A percentile compares a stretch with the other conserved stretches of the same genome.
phyloP scores from a whole-genome alignment of 2,113 vertebrate species.

The Terrapene triunguis region DNA sequence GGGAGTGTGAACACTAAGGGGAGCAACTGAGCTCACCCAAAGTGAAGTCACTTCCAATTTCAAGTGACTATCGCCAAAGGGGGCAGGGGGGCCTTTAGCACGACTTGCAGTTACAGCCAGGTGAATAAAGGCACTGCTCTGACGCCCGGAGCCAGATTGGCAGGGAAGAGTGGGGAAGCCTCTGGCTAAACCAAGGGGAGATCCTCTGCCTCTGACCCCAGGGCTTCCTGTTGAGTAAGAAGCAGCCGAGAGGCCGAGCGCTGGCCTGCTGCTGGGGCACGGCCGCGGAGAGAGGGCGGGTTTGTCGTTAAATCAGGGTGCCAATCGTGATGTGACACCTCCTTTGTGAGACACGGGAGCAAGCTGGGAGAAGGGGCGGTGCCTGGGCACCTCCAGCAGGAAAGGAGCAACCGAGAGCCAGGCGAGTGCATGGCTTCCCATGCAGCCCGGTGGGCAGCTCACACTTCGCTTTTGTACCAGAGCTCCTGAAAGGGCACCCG shows the following conservation, averaged over 20 bases:
- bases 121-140: neutral
- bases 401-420: neutral
- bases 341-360: fast-evolving
- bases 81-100: neutral
- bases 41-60: neutral
- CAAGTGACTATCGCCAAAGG: neutral
- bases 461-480: fast-evolving
- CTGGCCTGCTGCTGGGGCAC: neutral
- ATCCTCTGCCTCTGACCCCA: neutral
- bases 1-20: neutral
- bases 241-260: neutral
- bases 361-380: neutral
- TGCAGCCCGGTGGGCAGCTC: neutral
- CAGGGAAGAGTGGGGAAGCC: neutral
- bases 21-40: neutral
- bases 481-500: neutral
- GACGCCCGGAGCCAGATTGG: neutral
- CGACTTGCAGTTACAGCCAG: neutral
- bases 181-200: neutral
- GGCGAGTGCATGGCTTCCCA: neutral
- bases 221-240: neutral
- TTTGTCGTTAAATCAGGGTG: neutral
- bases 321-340: neutral
- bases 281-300: neutral
- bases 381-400: neutral